Evolutionary conservation across 1,140 invertebrate species (phyloP).

Genomic region (Lethrus apterus): DNA sequence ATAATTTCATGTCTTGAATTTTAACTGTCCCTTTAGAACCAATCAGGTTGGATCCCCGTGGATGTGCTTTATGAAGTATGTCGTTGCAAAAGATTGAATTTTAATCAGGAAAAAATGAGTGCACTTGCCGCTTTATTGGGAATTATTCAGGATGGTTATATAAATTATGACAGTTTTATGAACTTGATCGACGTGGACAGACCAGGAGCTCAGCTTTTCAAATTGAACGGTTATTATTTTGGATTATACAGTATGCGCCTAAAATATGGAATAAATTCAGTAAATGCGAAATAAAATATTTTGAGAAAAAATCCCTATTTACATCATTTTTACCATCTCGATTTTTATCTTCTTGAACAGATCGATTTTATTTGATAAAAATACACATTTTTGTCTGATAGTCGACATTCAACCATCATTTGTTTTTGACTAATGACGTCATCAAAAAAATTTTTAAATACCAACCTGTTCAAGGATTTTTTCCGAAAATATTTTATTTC

Average conservation of each 20-base stretch:
- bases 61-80: constrained; percentile 26
- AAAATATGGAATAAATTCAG: no score
- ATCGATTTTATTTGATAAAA: background rate
- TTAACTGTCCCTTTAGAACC: constrained; percentile 23
- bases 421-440: no score
- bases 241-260: no score
- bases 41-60: constrained; percentile 23
- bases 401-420: no score
- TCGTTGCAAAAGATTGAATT: constrained; percentile 18
- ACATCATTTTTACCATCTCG: no score
- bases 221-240: constrained; percentile 13
- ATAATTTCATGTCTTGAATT: constrained; percentile 5
- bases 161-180: constrained; percentile 31
- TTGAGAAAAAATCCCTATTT: no score
- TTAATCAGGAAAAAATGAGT: constrained; percentile 20
- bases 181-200: constrained; percentile 28
- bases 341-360: background rate
- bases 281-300: no score
- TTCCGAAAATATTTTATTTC: no score
- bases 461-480: no score
- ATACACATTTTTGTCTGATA: background rate
- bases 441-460: background rate
- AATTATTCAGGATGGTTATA: constrained; percentile 24
- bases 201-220: constrained; percentile 9
- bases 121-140: constrained; percentile 21